Conservation (phyloP, 2,888 invertebrate species). For the Hyles lineata region DNA sequence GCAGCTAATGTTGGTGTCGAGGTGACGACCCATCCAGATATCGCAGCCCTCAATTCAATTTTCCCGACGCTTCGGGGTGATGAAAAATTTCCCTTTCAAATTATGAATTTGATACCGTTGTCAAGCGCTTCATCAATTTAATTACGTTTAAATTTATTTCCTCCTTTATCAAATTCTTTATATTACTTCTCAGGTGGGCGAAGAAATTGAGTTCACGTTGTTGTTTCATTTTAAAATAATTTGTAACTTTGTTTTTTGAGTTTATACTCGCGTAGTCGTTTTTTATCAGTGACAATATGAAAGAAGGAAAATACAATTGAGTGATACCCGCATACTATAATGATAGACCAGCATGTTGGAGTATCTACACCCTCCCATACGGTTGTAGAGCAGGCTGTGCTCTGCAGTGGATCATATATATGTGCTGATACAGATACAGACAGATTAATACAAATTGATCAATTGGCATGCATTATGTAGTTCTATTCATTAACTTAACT, state of each 20-base stretch:
- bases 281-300: not conserved
- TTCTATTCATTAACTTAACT: too few species aligned
- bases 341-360: too few species aligned
- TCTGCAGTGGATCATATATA: too few species aligned
- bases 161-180: constrained; percentile 56
- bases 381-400: too few species aligned
- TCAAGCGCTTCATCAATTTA: constrained; percentile 75
- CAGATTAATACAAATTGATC: too few species aligned
- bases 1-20: constrained; percentile 15
- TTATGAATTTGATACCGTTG: constrained; percentile 74
- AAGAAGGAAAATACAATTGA: too few species aligned
- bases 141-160: constrained; percentile 67
- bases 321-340: too few species aligned
- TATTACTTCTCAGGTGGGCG: constrained; percentile 39
- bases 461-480: too few species aligned
- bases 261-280: not conserved
- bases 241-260: not conserved
- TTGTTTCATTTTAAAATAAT: constrained; percentile 23
- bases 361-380: too few species aligned
- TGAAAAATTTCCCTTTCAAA: constrained; percentile 78
- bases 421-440: too few species aligned
- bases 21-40: constrained; percentile 46
- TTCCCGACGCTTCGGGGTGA: constrained; percentile 66
- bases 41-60: constrained; percentile 74
- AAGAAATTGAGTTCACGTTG: constrained; percentile 4